Base-by-base conservation (phyloP, 2,797 vertebrate genomes). In the Lemur catta region DNA sequence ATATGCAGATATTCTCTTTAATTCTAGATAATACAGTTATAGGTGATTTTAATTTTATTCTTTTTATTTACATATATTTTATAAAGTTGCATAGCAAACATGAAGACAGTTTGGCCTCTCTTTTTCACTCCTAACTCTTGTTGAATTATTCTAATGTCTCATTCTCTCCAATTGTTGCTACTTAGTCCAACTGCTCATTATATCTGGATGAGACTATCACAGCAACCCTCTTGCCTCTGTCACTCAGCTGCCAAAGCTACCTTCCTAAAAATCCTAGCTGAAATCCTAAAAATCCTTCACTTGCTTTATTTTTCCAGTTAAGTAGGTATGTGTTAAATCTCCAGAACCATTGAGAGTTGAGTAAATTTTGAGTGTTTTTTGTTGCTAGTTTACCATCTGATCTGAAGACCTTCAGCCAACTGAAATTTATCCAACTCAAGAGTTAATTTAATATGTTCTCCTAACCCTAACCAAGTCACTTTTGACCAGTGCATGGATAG, bases 331-430 rank as follows among this genome's bases (percentile, higher is more conserved):
- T 96, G 50, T 96, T 84, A 52, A 74, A 43, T 89, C 55, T 72
- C 84, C 38, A 72, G 50, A 87, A 13, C 76, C 14, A 52, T 74
- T 30, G 71, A 55, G n/a, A 81, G 48, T 17, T 80, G 71, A 86
- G 65, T 38, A 57, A 84, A 50, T 82, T 92, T 94, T 95, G 17
- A 82, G 57, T 95, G 41, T 88, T 96, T 93, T 82, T 69, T 95
- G 13, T 84, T 93, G 28, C 15, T 46, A 3, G 30, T 93, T 69
- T 72, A 63, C 35, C 5, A 9, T 84, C 63, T 86, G 57, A 4
- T 90, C 57, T 69, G 43, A 89, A 96, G 84, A 86, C 55, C 12
- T 90, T 91, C 43, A 91, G 59, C 9, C 65, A 69, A 10, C 24
- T 95, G n/a, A 33, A 94, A 91, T 95, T 95, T 78, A 88, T 75